Percentiles rank a stretch among this genome's conserved stretches.
These are phyloP conservation scores for Lasioglossum leucozonium DNA, from an alignment of 2,888 invertebrate genomes.

Conservation along the genomic window DNA sequence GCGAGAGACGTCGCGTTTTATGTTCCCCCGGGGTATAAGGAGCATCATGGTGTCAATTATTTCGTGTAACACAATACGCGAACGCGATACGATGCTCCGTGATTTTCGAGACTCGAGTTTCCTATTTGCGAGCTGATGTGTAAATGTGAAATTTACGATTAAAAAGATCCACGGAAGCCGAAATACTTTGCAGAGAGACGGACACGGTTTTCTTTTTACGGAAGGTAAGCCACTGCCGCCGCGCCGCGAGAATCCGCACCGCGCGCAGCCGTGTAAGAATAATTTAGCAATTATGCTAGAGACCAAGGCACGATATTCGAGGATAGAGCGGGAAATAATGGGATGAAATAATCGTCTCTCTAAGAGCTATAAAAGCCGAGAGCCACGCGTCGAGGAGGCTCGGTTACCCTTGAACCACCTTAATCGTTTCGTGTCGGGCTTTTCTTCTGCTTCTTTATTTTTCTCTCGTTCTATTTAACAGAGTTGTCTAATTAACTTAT, in stretches of 20 bases:
- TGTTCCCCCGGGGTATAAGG: background rate
- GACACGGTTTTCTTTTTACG: slow-evolving; percentile 16
- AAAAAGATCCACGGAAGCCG: background rate
- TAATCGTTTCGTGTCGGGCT: background rate
- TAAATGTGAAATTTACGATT: background rate
- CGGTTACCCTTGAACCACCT: slow-evolving; percentile 34
- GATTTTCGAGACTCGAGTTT: background rate
- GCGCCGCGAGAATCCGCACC: slow-evolving; percentile 20
- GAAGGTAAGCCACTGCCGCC: slow-evolving; percentile 15
- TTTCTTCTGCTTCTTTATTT: no score
- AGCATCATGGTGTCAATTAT: background rate
- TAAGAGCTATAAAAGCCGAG: slow-evolving; percentile 43
- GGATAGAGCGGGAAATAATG: slow-evolving; percentile 67
- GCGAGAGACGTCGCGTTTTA: background rate
- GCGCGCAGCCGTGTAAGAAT: slow-evolving; percentile 50
- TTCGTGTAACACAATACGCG: background rate
- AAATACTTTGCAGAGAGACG: background rate
- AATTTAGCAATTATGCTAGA: slow-evolving; percentile 59
- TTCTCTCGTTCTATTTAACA: background rate
- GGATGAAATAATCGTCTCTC: slow-evolving; percentile 65
- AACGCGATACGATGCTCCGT: background rate
- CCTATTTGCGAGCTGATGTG: background rate
- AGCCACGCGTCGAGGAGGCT: slow-evolving; percentile 35
- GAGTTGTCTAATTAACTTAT: background rate
- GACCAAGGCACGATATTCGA: slow-evolving; percentile 63